These are phyloP conservation scores for Pseudoips prasinana DNA, from an alignment of 2,888 invertebrate genomes.

Conservation along the genomic window DNA sequence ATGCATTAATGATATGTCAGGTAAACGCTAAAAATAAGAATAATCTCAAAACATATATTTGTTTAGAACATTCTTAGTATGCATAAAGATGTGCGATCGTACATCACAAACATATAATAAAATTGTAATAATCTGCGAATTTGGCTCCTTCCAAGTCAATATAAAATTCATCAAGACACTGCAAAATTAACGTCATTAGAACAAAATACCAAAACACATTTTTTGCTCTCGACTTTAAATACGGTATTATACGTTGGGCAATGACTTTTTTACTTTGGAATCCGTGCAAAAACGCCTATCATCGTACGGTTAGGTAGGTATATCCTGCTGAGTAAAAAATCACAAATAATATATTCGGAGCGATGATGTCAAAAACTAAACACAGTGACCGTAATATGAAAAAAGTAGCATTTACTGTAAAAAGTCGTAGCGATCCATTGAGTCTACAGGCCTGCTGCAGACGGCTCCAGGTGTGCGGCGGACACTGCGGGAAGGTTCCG, in stretches of 20 bases:
- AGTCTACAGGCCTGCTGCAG: conserved; percentile 66
- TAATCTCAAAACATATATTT: no score
- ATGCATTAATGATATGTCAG: no score
- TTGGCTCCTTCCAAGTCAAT: conserved; percentile 42
- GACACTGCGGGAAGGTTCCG: conserved; percentile 77
- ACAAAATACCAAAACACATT: conserved; percentile 62
- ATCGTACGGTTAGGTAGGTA: conserved; percentile 37
- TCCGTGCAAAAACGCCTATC: conserved; percentile 69
- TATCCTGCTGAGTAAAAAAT: conserved; percentile 63
- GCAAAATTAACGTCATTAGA: conserved; percentile 74
- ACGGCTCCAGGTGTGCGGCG: conserved; percentile 76
- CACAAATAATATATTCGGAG: conserved; percentile 42
- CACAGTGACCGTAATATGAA: conserved; percentile 14
- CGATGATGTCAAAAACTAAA: conserved; percentile 25
- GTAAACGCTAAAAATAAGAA: no score
- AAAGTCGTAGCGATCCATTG: conserved; percentile 65
- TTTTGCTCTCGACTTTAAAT: conserved; percentile 64
- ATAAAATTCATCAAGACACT: conserved; percentile 65
- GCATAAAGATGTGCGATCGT: no score
- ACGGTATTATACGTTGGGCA: conserved; percentile 59
- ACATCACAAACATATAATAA: no score
- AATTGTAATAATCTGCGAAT: no score
- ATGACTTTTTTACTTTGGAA: conserved; percentile 71
- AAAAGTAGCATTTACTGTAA: conserved; percentile 63
- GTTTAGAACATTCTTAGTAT: no score